Evolutionary conservation across 2,888 invertebrate species (phyloP).

Genomic region (Euplexia lucipara): DNA sequence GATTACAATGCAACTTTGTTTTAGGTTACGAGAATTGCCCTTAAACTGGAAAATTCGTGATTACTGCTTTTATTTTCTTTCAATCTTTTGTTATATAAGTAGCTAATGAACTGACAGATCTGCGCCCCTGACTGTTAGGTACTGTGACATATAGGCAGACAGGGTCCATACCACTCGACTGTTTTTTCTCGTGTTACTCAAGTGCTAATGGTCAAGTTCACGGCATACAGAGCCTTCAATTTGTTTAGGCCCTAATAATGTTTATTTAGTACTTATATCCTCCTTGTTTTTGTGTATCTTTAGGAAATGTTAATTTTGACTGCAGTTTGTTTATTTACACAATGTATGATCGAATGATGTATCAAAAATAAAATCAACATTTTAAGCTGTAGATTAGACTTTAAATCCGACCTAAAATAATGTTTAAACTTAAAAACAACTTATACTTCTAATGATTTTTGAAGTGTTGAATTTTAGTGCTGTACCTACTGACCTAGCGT

Average conservation of each 20-base stretch:
- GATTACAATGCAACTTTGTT: too few relatives aligned
- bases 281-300: conserved; percentile 9
- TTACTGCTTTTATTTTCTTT: background rate
- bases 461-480: background rate
- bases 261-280: conserved; percentile 24
- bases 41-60: background rate
- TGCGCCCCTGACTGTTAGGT: background rate
- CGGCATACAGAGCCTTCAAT: conserved; percentile 21
- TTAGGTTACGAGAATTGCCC: too few relatives aligned
- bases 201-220: conserved; percentile 37
- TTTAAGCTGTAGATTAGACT: background rate
- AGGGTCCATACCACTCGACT: too few relatives aligned
- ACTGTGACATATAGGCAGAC: too few relatives aligned
- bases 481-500: conserved; percentile 7
- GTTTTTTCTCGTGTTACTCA: conserved; percentile 4
- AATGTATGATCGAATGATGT: conserved; percentile 1
- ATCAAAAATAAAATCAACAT: background rate
- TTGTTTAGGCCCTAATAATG: conserved; percentile 48
- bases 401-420: background rate
- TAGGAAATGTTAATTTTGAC: background rate
- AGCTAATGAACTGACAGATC: background rate
- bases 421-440: too few relatives aligned
- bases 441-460: too few relatives aligned
- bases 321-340: conserved; percentile 14
- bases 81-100: background rate